Conservation (phyloP, 2,113 vertebrate genomes). For the Apodemus speciosus region DNA sequence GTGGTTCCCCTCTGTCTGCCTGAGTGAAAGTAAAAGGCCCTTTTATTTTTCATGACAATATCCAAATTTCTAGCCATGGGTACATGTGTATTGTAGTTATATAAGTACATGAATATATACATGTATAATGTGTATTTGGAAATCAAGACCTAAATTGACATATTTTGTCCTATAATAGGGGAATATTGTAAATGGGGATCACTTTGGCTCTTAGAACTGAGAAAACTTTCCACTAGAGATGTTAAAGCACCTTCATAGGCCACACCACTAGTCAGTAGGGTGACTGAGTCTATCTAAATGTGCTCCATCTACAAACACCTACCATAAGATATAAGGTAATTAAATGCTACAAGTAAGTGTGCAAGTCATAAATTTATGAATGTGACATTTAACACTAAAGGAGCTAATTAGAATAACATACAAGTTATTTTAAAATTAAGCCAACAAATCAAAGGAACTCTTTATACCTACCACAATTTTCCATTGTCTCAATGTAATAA, state of each 20-base stretch:
- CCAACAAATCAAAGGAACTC: conserved; percentile 12
- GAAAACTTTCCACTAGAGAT: neutral
- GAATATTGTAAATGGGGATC: neutral
- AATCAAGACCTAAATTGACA: neutral
- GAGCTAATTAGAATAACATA: neutral
- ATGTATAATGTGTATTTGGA: neutral
- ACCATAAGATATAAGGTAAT: neutral
- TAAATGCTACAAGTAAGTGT: conserved; percentile 32
- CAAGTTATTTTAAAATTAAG: conserved; percentile 58
- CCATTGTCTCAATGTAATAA: conserved; percentile 22
- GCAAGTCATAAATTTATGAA: neutral
- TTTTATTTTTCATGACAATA: neutral
- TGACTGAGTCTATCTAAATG: neutral
- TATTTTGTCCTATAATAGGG: neutral
- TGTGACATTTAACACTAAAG: neutral
- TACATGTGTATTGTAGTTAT: neutral
- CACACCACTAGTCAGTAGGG: neutral
- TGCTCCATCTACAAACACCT: neutral
- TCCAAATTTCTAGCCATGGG: neutral
- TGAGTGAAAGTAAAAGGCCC: neutral
- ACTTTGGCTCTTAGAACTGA: neutral
- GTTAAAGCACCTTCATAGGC: neutral
- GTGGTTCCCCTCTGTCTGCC: neutral
- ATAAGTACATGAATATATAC: neutral
- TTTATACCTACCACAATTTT: neutral